Evolutionary conservation across 64 coral and sea anemone genomes (phyloP), one percentile per base, ranked within the genome.

Genomic region (Stylophora pistillata): DNA sequence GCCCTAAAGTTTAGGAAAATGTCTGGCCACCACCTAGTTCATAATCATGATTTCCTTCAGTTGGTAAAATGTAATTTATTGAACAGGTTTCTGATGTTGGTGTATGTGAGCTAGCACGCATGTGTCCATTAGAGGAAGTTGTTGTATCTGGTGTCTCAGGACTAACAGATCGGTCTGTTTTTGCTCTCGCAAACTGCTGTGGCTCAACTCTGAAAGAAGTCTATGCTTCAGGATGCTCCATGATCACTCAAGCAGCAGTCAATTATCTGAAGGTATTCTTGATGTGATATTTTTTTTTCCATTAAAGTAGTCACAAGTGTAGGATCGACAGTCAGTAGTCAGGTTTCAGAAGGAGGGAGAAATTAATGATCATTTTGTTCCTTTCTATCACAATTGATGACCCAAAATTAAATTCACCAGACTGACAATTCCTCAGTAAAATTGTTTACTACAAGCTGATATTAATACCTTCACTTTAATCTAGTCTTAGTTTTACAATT

Each of bases 171-270:
- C 92, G 89, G 70, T 93, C 91, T 57, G 75, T 96, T 33, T 93
- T 96, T 83, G 94, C 94, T 15, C 91, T 96, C n/a, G 88, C 94
- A 23, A 96, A 96, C 30, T 87, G 88, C 55, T 96, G 94, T 26
- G 65, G 91, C 15, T 86, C 94, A 71, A 96, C 94, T 2, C 64
- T 96, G 34, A 93, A 92, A 79, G 87, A 93, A 56, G 15, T 96
- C 11, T 96, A 93, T 80, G 73, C 88, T 15, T 96, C 94, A 16
- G 94, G 89, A 5, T 96, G 94, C 60, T 87, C 79, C 3, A 96
- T 92, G 90, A 90, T 96, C 47, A 96, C 94, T 27, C 89, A 75
- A 70, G 85, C 90, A 60, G 94, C 94, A 11, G 78, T 96, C 5
- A 96, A 93, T 69, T 96, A 96, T 64, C 87, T 96, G 26, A 87